phyloP scores from a whole-genome alignment of 2,113 vertebrate genomes.

The Albula goreensis region DNA sequence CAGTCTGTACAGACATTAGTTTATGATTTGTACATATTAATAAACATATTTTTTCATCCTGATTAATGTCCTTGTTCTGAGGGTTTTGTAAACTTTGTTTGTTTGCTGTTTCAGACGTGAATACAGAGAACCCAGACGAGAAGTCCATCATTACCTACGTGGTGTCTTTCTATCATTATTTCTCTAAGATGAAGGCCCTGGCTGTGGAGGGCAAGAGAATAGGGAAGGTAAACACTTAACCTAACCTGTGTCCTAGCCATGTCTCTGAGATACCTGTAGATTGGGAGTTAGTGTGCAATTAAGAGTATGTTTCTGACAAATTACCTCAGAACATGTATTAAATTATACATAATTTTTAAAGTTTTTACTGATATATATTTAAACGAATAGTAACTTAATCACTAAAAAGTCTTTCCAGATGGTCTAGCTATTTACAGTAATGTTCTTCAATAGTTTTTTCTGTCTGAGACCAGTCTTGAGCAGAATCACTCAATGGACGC shows the following conservation, averaged over 20 bases:
- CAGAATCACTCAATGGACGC: neutral
- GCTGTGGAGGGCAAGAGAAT: constrained; percentile 95
- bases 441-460: no score
- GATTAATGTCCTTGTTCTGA: neutral
- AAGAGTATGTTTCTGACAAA: no score
- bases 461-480: no score
- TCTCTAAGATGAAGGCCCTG: constrained; percentile 98
- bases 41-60: neutral
- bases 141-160: constrained; percentile 98
- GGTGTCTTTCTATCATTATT: constrained; percentile 95
- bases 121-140: constrained; percentile 92
- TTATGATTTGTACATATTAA: neutral
- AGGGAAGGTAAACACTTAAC: constrained; percentile 78
- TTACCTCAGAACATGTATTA: no score
- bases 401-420: no score
- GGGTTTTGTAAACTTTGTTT: neutral
- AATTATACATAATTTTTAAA: no score
- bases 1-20: neutral
- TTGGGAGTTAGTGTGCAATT: neutral
- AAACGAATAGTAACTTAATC: no score
- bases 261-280: neutral
- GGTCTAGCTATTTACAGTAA: no score
- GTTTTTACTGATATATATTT: no score
- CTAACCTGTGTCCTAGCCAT: neutral
- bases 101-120: constrained; percentile 79